Conservation (phyloP, 2,888 invertebrate genomes). For the Cepaea hortensis region DNA sequence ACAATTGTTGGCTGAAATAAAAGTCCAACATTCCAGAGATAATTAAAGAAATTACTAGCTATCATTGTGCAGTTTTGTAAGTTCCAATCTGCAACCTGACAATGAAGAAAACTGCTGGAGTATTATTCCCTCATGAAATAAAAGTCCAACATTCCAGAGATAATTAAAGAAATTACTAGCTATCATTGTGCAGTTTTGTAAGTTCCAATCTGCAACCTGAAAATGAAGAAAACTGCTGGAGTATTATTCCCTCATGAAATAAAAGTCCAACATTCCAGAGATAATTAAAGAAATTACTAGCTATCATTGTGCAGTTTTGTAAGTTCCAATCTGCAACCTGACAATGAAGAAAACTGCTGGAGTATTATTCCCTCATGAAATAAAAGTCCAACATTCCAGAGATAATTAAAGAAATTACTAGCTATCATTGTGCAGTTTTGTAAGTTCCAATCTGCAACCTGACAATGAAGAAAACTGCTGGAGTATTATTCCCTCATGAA, state of each 20-base stretch:
- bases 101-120: too few relatives aligned
- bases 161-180: neutral
- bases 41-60: neutral
- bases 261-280: neutral
- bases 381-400: neutral
- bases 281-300: neutral
- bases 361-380: too few relatives aligned
- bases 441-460: neutral
- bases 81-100: neutral
- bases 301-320: neutral
- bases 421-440: neutral
- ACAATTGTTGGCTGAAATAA: neutral
- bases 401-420: neutral
- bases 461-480: too few relatives aligned
- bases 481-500: too few relatives aligned
- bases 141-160: neutral
- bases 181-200: neutral
- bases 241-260: too few relatives aligned
- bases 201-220: neutral
- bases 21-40: neutral
- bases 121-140: too few relatives aligned
- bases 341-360: too few relatives aligned
- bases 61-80: neutral
- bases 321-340: neutral
- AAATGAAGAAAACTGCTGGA: too few relatives aligned